phyloP scores from a whole-genome alignment of 1,140 invertebrate genomes.

The Penaeus vannamei region DNA sequence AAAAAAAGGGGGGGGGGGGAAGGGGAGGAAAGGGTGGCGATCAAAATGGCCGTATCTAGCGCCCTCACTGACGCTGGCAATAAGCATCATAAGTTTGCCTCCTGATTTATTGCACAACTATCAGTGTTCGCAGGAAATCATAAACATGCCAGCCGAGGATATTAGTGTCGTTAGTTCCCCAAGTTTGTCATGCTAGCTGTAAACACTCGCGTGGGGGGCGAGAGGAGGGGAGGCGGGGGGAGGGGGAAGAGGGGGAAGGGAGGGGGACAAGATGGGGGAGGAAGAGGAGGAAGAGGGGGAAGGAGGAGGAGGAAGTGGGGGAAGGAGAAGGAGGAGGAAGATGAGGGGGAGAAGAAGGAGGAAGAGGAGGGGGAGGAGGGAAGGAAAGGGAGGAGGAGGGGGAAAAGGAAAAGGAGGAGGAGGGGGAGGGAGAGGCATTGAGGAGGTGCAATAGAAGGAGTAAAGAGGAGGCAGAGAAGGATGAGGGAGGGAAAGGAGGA shows the following conservation, averaged over 20 bases:
- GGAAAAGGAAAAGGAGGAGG: neutral
- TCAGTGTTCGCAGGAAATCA: constrained; percentile 64
- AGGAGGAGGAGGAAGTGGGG: neutral
- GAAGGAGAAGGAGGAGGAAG: neutral
- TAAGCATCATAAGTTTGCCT: constrained; percentile 61
- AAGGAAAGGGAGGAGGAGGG: neutral
- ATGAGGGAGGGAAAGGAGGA: neutral
- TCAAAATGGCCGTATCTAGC: neutral
- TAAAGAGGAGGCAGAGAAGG: neutral
- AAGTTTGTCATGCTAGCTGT: constrained; percentile 65
- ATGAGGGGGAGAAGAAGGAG: neutral
- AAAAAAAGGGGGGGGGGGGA: neutral
- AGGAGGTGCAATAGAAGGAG: too few species aligned
- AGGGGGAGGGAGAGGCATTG: neutral
- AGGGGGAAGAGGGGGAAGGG: neutral
- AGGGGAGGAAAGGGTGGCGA: too few species aligned
- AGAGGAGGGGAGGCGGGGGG: neutral
- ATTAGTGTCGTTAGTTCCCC: constrained; percentile 64
- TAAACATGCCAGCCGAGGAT: constrained; percentile 61
- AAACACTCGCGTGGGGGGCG: constrained; percentile 46
- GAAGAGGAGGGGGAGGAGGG: neutral
- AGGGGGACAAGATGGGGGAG: neutral
- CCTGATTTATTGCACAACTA: constrained; percentile 61
- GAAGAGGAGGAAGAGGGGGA: neutral
- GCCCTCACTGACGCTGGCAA: constrained; percentile 56